A percentile compares a stretch with the other conserved stretches of the same genome.
phyloP scores from a whole-genome alignment of 2,113 vertebrate genomes.

The Prionailurus bengalensis region DNA sequence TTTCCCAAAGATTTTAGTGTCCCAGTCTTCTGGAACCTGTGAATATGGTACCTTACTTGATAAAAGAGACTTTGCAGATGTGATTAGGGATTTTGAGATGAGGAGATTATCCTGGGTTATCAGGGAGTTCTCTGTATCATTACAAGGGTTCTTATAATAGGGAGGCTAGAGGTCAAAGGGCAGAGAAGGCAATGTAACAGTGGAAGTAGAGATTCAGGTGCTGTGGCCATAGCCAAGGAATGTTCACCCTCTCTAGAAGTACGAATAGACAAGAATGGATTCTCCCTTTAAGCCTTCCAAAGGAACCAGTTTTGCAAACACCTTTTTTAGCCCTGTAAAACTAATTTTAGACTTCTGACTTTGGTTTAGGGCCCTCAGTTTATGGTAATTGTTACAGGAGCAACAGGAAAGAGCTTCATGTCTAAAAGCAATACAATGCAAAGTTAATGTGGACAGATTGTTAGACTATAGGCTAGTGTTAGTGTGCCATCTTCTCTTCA shows the following conservation, averaged over 20 bases:
- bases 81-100: conserved; percentile 33
- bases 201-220: background rate
- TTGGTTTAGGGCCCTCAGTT: background rate
- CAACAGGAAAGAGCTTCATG: background rate
- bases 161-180: background rate
- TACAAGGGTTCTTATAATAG: background rate
- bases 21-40: conserved; percentile 12
- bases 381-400: background rate
- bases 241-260: background rate
- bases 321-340: background rate
- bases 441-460: conserved; percentile 36
- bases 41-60: background rate
- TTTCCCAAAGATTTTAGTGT: background rate
- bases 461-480: background rate
- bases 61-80: background rate
- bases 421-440: background rate
- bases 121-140: background rate
- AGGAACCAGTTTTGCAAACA: background rate
- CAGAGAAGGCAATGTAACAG: background rate
- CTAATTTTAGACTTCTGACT: conserved; percentile 21
- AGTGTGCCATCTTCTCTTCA: background rate
- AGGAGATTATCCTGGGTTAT: background rate
- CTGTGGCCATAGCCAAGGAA: background rate
- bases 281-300: background rate
- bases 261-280: background rate